A percentile compares a stretch with the other conserved stretches of the same genome.
phyloP scores from a whole-genome alignment of 1,140 invertebrate species.

The Brachionus rotundiformis region DNA sequence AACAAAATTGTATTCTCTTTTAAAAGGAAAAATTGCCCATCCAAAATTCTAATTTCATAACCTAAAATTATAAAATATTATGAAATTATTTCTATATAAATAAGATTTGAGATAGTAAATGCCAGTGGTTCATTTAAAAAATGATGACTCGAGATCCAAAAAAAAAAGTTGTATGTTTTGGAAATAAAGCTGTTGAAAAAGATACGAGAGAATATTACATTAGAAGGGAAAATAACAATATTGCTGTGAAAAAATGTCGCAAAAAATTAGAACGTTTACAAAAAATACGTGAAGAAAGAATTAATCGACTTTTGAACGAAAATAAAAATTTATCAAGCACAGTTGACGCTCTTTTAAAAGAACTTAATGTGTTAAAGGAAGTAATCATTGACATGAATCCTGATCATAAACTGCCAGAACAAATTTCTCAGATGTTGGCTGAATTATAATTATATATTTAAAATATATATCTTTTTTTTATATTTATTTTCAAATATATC shows the following conservation, averaged over 20 bases:
- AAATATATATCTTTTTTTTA: not conserved
- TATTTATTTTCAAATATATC: not conserved
- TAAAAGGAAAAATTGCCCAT: not conserved
- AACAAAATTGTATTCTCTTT: not conserved
- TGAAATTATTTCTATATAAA: not conserved
- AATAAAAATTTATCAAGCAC: slow-evolving; percentile 88
- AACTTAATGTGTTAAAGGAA: slow-evolving; percentile 80
- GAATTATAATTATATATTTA: too few relatives aligned
- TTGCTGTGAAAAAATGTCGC: slow-evolving; percentile 88
- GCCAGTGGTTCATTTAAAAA: not conserved
- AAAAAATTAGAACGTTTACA: slow-evolving; percentile 93
- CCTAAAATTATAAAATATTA: not conserved
- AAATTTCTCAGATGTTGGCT: not conserved
- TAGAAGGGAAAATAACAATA: slow-evolving; percentile 85
- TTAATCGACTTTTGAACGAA: slow-evolving; percentile 85
- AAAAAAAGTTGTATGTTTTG: slow-evolving; percentile 54
- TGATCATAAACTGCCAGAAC: not conserved
- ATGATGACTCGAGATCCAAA: not conserved
- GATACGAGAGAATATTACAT: slow-evolving; percentile 86
- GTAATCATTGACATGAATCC: slow-evolving; percentile 72
- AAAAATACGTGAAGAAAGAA: slow-evolving; percentile 86
- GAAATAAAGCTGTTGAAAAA: slow-evolving; percentile 77
- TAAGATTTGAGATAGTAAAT: too few relatives aligned
- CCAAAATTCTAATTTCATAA: slow-evolving; percentile 3
- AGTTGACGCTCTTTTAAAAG: slow-evolving; percentile 86